Conservation (phyloP, 2,888 invertebrate genomes). For the Helleia helle region DNA sequence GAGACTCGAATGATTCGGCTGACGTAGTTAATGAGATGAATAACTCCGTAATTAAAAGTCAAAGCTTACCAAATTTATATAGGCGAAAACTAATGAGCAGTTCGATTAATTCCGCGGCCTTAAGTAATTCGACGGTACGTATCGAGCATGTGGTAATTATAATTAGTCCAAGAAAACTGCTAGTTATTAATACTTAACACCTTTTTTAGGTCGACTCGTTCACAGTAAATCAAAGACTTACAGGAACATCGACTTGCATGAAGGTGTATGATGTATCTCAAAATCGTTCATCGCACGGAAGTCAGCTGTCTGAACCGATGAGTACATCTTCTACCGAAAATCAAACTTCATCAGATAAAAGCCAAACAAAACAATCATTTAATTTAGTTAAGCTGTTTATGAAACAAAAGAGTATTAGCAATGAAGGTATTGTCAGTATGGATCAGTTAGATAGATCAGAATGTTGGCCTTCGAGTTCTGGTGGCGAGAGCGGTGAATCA, state of each 20-base stretch:
- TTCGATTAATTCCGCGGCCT: conserved; percentile 69
- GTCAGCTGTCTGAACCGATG: conserved; percentile 69
- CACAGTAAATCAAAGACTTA: conserved; percentile 58
- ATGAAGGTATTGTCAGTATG: conserved; percentile 82
- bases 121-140: conserved; percentile 82
- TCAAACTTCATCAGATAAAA: conserved; percentile 63
- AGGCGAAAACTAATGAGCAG: conserved; percentile 69
- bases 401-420: conserved; percentile 90
- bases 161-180: conserved; percentile 13
- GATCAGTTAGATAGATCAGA: conserved; percentile 83
- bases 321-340: conserved; percentile 69
- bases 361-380: conserved; percentile 80
- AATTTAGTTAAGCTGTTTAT: conserved; percentile 91
- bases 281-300: conserved; percentile 52
- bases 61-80: conserved; percentile 85
- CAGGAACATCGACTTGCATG: conserved; percentile 57
- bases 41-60: conserved; percentile 79
- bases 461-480: conserved; percentile 82
- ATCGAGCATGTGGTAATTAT: conserved; percentile 17
- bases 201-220: conserved; percentile 64
- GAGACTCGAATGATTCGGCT: conserved; percentile 68
- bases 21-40: conserved; percentile 73
- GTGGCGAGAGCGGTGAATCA: conserved; percentile 76
- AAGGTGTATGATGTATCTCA: conserved; percentile 67
- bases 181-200: conserved; percentile 24